phyloP scores from a whole-genome alignment of 2,888 invertebrate species.

The Netelia virgata region DNA sequence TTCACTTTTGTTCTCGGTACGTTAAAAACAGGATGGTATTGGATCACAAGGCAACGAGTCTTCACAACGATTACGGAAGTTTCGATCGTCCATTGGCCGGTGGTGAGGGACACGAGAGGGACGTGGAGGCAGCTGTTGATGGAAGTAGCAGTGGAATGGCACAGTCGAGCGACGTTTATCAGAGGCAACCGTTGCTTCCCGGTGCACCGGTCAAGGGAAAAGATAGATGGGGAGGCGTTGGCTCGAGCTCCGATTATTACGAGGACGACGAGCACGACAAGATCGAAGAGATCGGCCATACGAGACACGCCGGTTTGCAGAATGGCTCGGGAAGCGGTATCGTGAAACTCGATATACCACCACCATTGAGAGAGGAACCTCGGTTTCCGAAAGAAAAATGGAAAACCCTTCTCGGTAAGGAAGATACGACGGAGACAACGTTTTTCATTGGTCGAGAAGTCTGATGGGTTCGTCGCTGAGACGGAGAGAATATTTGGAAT shows the following conservation, averaged over 20 bases:
- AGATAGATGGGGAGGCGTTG: slow-evolving; percentile 85
- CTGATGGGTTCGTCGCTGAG: background rate
- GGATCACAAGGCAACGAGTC: slow-evolving; percentile 87
- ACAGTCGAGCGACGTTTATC: slow-evolving; percentile 86
- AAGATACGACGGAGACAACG: background rate
- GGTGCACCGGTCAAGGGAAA: slow-evolving; percentile 84
- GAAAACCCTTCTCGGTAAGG: slow-evolving; percentile 90
- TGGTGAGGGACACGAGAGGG: slow-evolving; percentile 80
- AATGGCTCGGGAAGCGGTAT: slow-evolving; percentile 85
- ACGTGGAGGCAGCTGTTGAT: slow-evolving; percentile 85
- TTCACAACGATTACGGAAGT: slow-evolving; percentile 88
- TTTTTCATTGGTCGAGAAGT: background rate
- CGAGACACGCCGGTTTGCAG: slow-evolving; percentile 78
- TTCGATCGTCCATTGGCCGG: slow-evolving; percentile 85
- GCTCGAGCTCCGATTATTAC: slow-evolving; percentile 84
- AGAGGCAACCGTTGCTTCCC: slow-evolving; percentile 87
- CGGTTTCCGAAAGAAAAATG: slow-evolving; percentile 94
- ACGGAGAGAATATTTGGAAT: background rate
- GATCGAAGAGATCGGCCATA: slow-evolving; percentile 82
- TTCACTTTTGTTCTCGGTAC: background rate
- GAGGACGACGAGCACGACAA: slow-evolving; percentile 85
- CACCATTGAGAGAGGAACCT: slow-evolving; percentile 90
- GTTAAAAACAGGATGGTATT: slow-evolving; percentile 87
- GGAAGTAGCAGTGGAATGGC: slow-evolving; percentile 84
- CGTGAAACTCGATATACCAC: slow-evolving; percentile 88